phyloP scores from a whole-genome alignment of 92 coral and sea anemone genomes.

The Palythoa grandiflora region DNA sequence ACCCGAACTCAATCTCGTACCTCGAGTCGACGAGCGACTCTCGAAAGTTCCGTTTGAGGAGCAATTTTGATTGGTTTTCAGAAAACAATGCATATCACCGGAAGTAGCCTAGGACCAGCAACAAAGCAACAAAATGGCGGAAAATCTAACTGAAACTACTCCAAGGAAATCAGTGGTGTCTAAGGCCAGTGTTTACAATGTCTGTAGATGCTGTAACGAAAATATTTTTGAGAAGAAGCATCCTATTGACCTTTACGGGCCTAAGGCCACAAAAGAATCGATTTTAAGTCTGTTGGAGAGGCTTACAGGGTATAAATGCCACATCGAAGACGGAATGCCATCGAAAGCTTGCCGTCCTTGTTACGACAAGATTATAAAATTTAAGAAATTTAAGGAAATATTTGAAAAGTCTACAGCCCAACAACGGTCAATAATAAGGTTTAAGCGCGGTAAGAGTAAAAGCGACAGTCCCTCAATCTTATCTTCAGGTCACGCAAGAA shows the following conservation, averaged over 20 bases:
- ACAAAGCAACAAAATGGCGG: too few relatives aligned
- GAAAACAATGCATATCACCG: background rate
- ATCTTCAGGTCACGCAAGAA: constrained; percentile 39
- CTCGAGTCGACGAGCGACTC: background rate
- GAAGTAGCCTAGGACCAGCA: background rate
- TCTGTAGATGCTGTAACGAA: constrained; percentile 34
- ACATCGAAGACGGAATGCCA: constrained; percentile 30
- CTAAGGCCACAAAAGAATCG: constrained; percentile 9
- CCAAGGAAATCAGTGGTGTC: constrained; percentile 24
- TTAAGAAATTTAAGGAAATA: constrained; percentile 33
- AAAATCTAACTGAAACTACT: background rate
- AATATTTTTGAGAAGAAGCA: constrained; percentile 32
- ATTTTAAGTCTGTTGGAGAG: constrained; percentile 4
- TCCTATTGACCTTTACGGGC: constrained; percentile 28
- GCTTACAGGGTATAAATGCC: constrained; percentile 10
- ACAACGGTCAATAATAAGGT: constrained; percentile 23
- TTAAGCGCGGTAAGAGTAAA: constrained; percentile 17
- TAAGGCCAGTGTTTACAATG: constrained; percentile 5
- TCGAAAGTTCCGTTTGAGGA: background rate
- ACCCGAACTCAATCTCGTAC: too few relatives aligned
- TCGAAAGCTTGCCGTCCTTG: constrained; percentile 43
- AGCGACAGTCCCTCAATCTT: constrained; percentile 31
- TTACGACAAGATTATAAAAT: constrained; percentile 40
- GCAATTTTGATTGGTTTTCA: background rate
- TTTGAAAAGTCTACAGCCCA: constrained; percentile 26